Evolutionary conservation across 2,113 vertebrate species (phyloP), one percentile per base, ranked within the genome.

Genomic region (Rhea pennata): DNA sequence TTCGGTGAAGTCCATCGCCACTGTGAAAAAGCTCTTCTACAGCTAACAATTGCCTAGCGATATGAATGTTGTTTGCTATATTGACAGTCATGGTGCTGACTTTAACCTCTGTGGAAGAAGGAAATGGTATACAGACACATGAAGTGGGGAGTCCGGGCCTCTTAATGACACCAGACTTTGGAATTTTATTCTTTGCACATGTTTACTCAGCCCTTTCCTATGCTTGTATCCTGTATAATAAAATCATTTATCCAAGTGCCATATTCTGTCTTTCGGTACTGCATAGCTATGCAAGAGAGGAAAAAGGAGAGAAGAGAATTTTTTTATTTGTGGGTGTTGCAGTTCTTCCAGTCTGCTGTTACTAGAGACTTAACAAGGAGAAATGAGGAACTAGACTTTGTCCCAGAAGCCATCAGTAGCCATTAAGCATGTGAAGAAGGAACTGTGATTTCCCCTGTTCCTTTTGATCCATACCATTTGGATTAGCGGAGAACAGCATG

Each of bases 171-270:
- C 69, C 24, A 69, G 59, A 64, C 87, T 88, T 83, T 91, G 96
- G 91, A 94, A 96, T 92, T 96, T 95, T 94, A 93, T 94, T 97
- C 92, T 97, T 95, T 84, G 53, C n/a, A 13, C 67, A 48, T 95
- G 95, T 97, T 96, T 97, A 92, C 82, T 95, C 84, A 95, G 96
- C 48, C 84, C 21, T 93, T 96, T 96, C 96, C 96, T 96, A 92
- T 82, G 94, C 87, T 93, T 89, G 77, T 83, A 82, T 91, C 88
- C 84, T 79, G 79, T 51, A 44, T 94, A 92, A 93, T 92, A 92
- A 92, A 91, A 88, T 90, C 20, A 75, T 89, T 85, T 92, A 80
- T 87, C 44, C 69, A 90, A 91, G 87, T 12, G 31, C 50, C 82
- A 44, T 62, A 94, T 94, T 93, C 50, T 91, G 78, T 15, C 15